phyloP scores from a whole-genome alignment of 2,113 vertebrate genomes.

The Cardinalis cardinalis region DNA sequence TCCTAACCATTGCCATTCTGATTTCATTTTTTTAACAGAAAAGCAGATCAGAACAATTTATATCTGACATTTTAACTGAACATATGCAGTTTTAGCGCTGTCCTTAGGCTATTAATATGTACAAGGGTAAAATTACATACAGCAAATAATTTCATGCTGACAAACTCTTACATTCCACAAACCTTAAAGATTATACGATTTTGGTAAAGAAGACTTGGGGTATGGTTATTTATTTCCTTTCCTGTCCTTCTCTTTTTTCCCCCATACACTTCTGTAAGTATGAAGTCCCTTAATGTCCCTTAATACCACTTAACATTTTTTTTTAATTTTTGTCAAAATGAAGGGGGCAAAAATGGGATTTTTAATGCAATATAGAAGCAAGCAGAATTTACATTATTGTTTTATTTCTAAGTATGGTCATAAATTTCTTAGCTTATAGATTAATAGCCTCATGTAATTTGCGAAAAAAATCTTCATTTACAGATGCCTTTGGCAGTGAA shows the following conservation, averaged over 20 bases:
- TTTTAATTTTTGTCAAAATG: background rate
- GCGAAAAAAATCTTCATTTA: background rate
- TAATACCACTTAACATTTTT: background rate
- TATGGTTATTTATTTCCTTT: background rate
- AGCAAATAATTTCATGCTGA: background rate
- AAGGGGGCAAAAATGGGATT: background rate
- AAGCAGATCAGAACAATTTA: background rate
- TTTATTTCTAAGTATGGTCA: background rate
- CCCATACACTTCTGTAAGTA: background rate
- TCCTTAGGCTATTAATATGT: background rate
- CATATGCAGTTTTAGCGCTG: background rate
- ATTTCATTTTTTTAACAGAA: background rate
- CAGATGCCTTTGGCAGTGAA: background rate
- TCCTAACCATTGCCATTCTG: background rate
- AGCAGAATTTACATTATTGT: background rate
- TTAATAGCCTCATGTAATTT: background rate
- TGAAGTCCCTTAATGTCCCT: background rate
- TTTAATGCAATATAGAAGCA: background rate
- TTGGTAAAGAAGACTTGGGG: background rate
- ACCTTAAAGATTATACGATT: background rate
- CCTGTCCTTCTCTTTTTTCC: fast-evolving
- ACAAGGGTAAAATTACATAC: background rate
- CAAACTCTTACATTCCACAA: background rate
- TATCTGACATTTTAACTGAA: background rate
- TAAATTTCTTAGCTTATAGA: background rate